Percentiles rank a stretch among this genome's conserved stretches.
These are phyloP conservation scores for Saccopteryx leptura DNA, from an alignment of 2,113 vertebrate genomes.

Conservation along the genomic window DNA sequence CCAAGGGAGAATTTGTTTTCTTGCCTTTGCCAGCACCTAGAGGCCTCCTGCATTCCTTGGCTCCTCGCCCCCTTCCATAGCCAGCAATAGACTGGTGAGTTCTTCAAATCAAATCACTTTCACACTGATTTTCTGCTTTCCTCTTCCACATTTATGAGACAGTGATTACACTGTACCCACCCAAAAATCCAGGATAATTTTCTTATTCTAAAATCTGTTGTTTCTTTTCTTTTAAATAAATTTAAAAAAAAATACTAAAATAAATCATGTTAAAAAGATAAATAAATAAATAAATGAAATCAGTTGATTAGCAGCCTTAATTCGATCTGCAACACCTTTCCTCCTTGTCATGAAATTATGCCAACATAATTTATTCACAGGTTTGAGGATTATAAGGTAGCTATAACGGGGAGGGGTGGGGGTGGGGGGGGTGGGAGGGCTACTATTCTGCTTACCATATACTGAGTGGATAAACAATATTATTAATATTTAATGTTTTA, in stretches of 20 bases:
- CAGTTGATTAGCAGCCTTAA: not conserved
- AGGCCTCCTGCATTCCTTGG: not conserved
- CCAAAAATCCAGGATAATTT: not conserved
- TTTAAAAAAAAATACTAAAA: not conserved
- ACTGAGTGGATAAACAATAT: not conserved
- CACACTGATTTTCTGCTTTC: not conserved
- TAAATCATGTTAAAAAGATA: not conserved
- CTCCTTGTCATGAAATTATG: not conserved
- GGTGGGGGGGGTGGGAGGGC: no score
- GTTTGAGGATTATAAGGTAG: not conserved
- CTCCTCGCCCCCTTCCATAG: not conserved
- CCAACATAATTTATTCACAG: constrained; percentile 7
- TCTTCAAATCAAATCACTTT: not conserved
- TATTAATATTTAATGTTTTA: constrained; percentile 40
- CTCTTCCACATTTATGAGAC: not conserved
- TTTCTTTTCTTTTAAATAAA: not conserved
- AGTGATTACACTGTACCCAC: not conserved
- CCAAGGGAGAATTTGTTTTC: not conserved
- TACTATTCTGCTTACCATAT: not conserved
- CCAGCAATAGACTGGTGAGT: not conserved
- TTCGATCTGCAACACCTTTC: not conserved
- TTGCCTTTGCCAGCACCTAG: not conserved
- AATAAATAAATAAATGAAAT: not conserved
- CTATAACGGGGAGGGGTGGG: not conserved
- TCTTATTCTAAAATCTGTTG: not conserved